phyloP scores from a whole-genome alignment of 35 echinoderm and acorn worm species.

The Nesometra sesokonis region DNA sequence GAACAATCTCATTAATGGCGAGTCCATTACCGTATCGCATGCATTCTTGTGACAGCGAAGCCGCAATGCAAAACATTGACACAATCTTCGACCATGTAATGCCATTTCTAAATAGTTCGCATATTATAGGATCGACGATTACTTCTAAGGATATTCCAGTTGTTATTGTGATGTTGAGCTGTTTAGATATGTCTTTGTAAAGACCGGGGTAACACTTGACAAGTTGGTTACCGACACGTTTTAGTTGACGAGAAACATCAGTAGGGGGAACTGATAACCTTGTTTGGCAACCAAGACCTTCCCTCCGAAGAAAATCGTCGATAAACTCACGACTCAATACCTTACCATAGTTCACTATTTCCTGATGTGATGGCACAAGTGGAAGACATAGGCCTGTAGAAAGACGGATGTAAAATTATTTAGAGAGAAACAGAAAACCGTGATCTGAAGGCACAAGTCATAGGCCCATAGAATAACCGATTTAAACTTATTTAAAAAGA shows the following conservation, averaged over 20 bases:
- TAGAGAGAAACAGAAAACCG: too few species aligned
- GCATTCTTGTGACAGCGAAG: background rate
- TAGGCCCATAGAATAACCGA: too few species aligned
- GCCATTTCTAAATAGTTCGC: background rate
- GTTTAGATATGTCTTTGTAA: background rate
- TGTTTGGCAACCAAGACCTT: background rate
- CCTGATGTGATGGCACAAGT: background rate
- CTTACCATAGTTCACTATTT: background rate
- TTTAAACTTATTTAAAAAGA: too few species aligned
- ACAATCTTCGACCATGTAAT: background rate
- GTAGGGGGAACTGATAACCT: background rate
- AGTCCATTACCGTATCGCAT: background rate
- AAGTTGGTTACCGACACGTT: background rate
- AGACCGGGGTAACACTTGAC: background rate
- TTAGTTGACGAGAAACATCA: background rate
- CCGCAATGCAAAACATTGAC: background rate
- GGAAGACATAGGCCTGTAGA: background rate
- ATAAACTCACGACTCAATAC: background rate
- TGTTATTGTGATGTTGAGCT: background rate
- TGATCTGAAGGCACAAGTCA: too few species aligned
- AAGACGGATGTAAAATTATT: background rate
- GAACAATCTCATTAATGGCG: background rate
- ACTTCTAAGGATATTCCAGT: background rate
- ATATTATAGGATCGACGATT: background rate
- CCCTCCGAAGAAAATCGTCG: background rate